Evolutionary conservation across 1,140 invertebrate species (phyloP), one percentile per base, ranked within the genome.

Genomic region (Ctenoplectra terminalis): DNA sequence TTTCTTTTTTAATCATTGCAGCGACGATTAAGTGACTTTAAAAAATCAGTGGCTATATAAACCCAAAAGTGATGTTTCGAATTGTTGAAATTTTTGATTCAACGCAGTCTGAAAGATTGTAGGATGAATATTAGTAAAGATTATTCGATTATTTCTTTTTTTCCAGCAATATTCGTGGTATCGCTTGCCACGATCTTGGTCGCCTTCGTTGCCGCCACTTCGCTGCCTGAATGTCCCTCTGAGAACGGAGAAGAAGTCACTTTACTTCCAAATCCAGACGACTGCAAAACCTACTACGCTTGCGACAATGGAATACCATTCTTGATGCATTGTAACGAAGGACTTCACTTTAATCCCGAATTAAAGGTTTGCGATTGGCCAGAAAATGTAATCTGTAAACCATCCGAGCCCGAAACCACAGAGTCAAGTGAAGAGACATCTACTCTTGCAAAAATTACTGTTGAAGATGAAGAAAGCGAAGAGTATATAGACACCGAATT

Each of bases 361-460:
- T 5, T 23, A 48, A 31, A 15, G 9, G 40, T 77, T 11, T 77
- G 75, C 40, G 75, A 77, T 58, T 77, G 26, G n/a, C 50, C 75
- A 5, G 11, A 34, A 5, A 23, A 48, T 7, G 75, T 20, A 9
- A 23, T 43, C 0, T 40, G 46, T 1, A 9, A 40, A 40, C 4
- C 9, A 9, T 4, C 40, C 40, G n/a, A n/a, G n/a, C n/a, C n/a
- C n/a, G n/a, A n/a, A n/a, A 40, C 40, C 4, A 40, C 40, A 5
- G 40, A 5, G 40, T 4, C 40, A 40, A 4, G 9, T 5, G 40
- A 40, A 40, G 40, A 40, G 9, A 40, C 40, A 40, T 9, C 40
- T 4, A 9, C 40, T 40, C 4, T 9, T 40, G 40, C 4, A 40
- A 9, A 40, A 40, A 40, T 40, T 4, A 40, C 40, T 40, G 9